These are phyloP conservation scores for Manacus vitellinus DNA, from an alignment of 2,113 vertebrate species.

Conservation along the genomic window DNA sequence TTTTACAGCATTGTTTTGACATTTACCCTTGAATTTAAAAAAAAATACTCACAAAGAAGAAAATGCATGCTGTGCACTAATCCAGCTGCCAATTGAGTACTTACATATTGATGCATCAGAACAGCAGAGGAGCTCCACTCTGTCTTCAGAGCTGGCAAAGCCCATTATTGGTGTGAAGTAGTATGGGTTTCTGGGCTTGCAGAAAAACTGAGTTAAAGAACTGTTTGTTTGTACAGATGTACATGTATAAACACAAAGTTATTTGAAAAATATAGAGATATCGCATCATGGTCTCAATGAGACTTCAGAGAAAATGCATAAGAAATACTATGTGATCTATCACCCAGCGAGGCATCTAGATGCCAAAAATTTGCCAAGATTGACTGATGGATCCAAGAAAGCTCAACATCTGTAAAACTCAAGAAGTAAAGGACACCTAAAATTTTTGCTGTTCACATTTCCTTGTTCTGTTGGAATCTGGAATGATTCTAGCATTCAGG, in stretches of 20 bases:
- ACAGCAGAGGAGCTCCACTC: not conserved
- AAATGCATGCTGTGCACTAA: slow-evolving; percentile 54
- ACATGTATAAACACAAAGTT: not conserved
- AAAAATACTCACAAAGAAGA: slow-evolving; percentile 40
- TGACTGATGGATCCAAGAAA: not conserved
- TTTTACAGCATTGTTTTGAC: slow-evolving; percentile 73
- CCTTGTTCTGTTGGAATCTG: not conserved
- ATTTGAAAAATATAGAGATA: not conserved
- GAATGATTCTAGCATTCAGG: not conserved
- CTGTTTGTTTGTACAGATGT: not conserved
- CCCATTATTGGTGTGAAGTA: not conserved
- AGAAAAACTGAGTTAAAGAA: not conserved
- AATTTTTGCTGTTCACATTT: not conserved
- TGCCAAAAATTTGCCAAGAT: not conserved
- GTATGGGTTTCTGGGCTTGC: not conserved
- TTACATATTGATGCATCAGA: slow-evolving; percentile 24
- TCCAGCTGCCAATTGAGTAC: slow-evolving; percentile 34
- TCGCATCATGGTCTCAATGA: not conserved
- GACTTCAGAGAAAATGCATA: not conserved
- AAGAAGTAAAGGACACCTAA: not conserved
- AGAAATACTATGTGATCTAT: not conserved
- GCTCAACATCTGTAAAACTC: not conserved
- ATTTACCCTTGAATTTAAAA: slow-evolving; percentile 67
- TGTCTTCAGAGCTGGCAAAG: not conserved
- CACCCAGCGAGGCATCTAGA: not conserved